phyloP scores from a whole-genome alignment of 1,140 invertebrate species.

The Drosophila bifasciata region DNA sequence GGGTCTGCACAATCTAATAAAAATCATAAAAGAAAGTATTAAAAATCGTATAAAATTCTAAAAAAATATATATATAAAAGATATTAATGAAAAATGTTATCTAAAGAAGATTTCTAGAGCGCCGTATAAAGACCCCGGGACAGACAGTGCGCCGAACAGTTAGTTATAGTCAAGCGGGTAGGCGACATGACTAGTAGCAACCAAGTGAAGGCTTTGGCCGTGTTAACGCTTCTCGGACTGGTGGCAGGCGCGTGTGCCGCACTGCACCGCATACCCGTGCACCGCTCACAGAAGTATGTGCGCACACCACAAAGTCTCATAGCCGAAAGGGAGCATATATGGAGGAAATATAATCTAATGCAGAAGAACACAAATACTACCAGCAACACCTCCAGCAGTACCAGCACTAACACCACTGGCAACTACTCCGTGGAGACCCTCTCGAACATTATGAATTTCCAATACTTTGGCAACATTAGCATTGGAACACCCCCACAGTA shows the following conservation, averaged over 20 bases:
- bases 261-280: slow-evolving; percentile 28
- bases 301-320: slow-evolving; percentile 7
- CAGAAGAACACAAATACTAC: too few species aligned
- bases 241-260: not conserved
- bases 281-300: not conserved
- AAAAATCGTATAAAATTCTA: too few species aligned
- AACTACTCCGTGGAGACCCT: slow-evolving; percentile 20
- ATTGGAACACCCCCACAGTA: slow-evolving; percentile 97
- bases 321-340: slow-evolving; percentile 9
- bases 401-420: not conserved
- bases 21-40: too few species aligned
- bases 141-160: slow-evolving; percentile 2
- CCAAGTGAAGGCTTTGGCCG: not conserved
- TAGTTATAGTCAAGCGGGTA: slow-evolving; percentile 9
- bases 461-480: slow-evolving; percentile 97
- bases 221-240: slow-evolving; percentile 10
- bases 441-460: slow-evolving; percentile 85
- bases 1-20: too few species aligned
- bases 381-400: too few species aligned
- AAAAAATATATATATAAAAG: too few species aligned
- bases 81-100: too few species aligned
- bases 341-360: slow-evolving; percentile 15
- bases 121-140: too few species aligned
- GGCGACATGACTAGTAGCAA: slow-evolving; percentile 12
- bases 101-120: too few species aligned